These are phyloP conservation scores for Psittacula derbiana DNA, from an alignment of 2,797 vertebrate genomes.

Conservation along the genomic window DNA sequence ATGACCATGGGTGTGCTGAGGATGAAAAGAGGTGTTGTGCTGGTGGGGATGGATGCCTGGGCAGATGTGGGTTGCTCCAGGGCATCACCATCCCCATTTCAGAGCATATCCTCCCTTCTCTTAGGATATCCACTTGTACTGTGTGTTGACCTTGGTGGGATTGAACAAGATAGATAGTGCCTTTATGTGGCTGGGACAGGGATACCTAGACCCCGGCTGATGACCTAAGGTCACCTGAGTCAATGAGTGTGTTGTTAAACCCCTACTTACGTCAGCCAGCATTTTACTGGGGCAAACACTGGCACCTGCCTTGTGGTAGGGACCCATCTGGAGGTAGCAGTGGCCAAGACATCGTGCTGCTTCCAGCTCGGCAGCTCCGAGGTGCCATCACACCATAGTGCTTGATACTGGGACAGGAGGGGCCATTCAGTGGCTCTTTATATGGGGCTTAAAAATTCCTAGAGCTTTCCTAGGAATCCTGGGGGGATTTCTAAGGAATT, in stretches of 20 bases:
- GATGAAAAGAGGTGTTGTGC: not conserved
- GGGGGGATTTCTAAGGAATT: not conserved
- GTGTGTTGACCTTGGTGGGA: not conserved
- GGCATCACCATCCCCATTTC: not conserved
- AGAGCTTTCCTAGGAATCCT: not conserved
- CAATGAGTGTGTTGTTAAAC: not conserved
- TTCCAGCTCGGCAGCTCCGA: not conserved
- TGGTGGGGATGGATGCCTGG: not conserved
- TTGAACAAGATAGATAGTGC: rapidly evolving
- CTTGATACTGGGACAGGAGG: not conserved
- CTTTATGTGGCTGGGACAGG: not conserved
- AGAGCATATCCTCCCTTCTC: not conserved
- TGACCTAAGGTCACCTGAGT: not conserved
- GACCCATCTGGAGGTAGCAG: not conserved
- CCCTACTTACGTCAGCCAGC: rapidly evolving
- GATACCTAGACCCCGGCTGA: rapidly evolving
- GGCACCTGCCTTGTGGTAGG: not conserved
- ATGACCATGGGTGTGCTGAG: not conserved
- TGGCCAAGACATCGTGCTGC: not conserved
- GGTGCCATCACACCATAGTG: rapidly evolving
- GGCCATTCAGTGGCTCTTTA: not conserved
- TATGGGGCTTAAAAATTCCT: not conserved
- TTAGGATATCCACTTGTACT: not conserved
- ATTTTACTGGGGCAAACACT: not conserved
- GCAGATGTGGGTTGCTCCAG: not conserved